Percentiles rank a stretch among this genome's conserved stretches.
Conservation (phyloP, 1,140 invertebrate species). For the Hypsibius dujardini region DNA sequence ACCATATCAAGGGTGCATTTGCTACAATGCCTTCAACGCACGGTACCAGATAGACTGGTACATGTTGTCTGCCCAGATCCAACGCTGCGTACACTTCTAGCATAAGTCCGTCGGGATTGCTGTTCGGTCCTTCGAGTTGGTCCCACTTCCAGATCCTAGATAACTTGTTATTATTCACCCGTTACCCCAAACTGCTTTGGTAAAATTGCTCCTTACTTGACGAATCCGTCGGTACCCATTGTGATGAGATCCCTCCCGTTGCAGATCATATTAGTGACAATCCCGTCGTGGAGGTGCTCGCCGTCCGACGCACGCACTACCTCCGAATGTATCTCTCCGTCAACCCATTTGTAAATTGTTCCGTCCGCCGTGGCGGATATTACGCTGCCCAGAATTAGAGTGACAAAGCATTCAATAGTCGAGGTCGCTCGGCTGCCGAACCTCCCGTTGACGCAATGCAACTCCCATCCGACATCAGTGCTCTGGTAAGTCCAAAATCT, state of each 20-base stretch:
- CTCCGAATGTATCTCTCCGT: neutral
- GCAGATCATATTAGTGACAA: neutral
- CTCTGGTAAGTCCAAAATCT: slow-evolving; percentile 12
- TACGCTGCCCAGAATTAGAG: neutral
- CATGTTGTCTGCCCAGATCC: neutral
- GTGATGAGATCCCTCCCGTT: neutral
- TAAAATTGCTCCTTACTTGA: slow-evolving; percentile 6
- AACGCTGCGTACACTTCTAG: neutral
- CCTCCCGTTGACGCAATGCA: neutral
- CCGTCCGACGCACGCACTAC: slow-evolving; percentile 1
- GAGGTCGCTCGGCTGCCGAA: slow-evolving; percentile 7
- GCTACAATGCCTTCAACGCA: neutral
- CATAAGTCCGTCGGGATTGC: neutral
- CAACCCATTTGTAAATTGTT: slow-evolving; percentile 1
- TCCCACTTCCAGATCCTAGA: slow-evolving; percentile 13
- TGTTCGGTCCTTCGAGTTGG: slow-evolving; percentile 5
- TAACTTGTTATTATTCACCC: neutral
- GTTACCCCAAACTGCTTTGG: neutral
- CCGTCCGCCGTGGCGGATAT: slow-evolving; percentile 2
- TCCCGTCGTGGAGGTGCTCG: slow-evolving; percentile 10
- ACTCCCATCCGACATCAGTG: slow-evolving; percentile 3
- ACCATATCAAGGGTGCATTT: neutral
- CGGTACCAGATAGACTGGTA: slow-evolving; percentile 6
- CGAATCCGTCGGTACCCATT: slow-evolving; percentile 7
- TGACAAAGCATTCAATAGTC: slow-evolving; percentile 8